phyloP scores from a whole-genome alignment of 2,797 vertebrate genomes.

The Myoxocephalus aenaeus region DNA sequence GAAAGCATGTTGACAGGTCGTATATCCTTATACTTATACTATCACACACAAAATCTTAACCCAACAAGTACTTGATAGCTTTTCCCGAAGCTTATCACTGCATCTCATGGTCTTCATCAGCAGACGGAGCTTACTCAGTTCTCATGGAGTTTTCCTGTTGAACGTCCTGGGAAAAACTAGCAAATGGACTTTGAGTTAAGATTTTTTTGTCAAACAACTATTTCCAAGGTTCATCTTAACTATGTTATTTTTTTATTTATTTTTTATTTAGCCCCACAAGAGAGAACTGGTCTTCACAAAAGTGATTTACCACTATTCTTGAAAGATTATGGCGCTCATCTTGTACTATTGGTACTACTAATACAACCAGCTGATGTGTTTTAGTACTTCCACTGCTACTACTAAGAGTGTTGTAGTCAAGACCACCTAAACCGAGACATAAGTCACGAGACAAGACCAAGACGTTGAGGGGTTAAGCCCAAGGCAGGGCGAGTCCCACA shows the following conservation, averaged over 20 bases:
- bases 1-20: conserved; percentile 98
- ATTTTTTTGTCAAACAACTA: background rate
- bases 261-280: background rate
- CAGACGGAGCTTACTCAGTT: background rate
- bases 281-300: background rate
- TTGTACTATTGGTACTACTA: background rate
- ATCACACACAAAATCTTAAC: background rate
- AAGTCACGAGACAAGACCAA: too few species aligned
- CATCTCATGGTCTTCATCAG: background rate
- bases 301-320: background rate
- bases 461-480: too few species aligned
- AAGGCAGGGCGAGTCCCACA: too few species aligned
- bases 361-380: background rate
- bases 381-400: background rate
- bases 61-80: background rate
- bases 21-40: background rate
- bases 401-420: background rate
- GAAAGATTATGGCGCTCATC: background rate
- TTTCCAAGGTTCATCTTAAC: background rate
- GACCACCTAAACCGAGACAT: too few species aligned
- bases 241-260: background rate
- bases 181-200: conserved; percentile 3
- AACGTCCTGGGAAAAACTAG: background rate
- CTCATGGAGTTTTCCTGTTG: background rate
- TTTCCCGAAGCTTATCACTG: background rate